Conservation (phyloP, 1,140 invertebrate species). For the Thaumetopoea pityocampa region DNA sequence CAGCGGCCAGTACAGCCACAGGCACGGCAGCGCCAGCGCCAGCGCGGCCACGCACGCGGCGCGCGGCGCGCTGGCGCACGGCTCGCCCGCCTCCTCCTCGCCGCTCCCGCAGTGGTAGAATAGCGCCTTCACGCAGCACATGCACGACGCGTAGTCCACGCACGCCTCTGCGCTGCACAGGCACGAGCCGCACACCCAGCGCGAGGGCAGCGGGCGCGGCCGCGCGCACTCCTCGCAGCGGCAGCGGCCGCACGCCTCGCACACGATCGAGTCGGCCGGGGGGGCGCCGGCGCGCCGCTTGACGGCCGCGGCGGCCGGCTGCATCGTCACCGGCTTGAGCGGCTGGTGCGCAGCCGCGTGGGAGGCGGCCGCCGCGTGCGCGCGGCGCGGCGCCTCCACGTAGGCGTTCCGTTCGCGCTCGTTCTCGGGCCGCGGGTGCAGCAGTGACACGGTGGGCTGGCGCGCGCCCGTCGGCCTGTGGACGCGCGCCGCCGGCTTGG, state of each 20-base stretch:
- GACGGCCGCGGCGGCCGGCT: constrained; percentile 56
- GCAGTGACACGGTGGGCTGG: constrained; percentile 80
- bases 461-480: constrained; percentile 77
- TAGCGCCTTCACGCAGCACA: constrained; percentile 94
- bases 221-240: constrained; percentile 91
- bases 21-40: constrained; percentile 88
- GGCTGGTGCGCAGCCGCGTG: constrained; percentile 42
- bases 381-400: constrained; percentile 84
- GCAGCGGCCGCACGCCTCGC: constrained; percentile 89
- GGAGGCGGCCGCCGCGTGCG: constrained; percentile 47
- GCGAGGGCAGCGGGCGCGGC: constrained; percentile 87
- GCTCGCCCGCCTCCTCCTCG: constrained; percentile 83
- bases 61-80: constrained; percentile 86
- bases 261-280: constrained; percentile 84
- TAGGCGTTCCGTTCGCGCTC: constrained; percentile 89
- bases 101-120: constrained; percentile 94
- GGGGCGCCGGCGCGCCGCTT: constrained; percentile 65
- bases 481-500: constrained; percentile 79
- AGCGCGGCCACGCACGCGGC: constrained; percentile 91
- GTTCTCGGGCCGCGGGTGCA: constrained; percentile 84
- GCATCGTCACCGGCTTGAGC: constrained; percentile 67
- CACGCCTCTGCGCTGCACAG: constrained; percentile 90
- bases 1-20: constrained; percentile 94
- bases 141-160: constrained; percentile 92
- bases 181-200: constrained; percentile 92